Evolutionary conservation across 1,140 invertebrate genomes (phyloP).

Genomic region (Phenacoccus solenopsis): DNA sequence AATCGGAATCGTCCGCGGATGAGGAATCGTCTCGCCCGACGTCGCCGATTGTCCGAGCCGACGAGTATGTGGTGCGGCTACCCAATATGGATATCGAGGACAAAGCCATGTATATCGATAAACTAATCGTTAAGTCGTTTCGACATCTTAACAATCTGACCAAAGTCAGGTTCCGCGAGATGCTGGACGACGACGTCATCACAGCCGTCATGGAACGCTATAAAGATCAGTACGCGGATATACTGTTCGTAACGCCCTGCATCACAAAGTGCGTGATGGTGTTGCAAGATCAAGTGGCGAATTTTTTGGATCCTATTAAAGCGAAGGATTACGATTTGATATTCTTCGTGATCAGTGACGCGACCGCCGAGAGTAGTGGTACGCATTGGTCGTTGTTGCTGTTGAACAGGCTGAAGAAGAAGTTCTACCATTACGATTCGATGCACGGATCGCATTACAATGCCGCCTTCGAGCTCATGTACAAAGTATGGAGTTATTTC

Average conservation of each 20-base stretch:
- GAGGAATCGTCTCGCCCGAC: not conserved
- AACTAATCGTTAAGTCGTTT: not conserved
- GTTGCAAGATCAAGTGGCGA: not conserved
- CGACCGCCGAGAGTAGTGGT: not conserved
- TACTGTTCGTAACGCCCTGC: not conserved
- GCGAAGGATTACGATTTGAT: not conserved
- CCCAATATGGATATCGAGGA: not conserved
- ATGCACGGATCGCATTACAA: not conserved
- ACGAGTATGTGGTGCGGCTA: not conserved
- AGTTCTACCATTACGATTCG: not conserved
- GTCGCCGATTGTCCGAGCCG: not conserved
- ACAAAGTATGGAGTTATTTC: not conserved
- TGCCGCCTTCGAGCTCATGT: not conserved
- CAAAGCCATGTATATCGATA: not conserved
- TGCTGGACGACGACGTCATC: not conserved
- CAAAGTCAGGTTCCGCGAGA: not conserved
- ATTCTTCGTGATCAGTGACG: not conserved
- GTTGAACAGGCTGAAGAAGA: not conserved
- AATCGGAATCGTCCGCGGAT: not conserved
- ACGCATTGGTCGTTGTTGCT: not conserved
- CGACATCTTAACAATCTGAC: constrained; percentile 1
- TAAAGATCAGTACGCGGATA: not conserved
- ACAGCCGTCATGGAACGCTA: not conserved
- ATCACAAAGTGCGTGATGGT: not conserved
- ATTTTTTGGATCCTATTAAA: not conserved